Conservation (phyloP, 2,113 vertebrate species). For the Megaptera novaeangliae region DNA sequence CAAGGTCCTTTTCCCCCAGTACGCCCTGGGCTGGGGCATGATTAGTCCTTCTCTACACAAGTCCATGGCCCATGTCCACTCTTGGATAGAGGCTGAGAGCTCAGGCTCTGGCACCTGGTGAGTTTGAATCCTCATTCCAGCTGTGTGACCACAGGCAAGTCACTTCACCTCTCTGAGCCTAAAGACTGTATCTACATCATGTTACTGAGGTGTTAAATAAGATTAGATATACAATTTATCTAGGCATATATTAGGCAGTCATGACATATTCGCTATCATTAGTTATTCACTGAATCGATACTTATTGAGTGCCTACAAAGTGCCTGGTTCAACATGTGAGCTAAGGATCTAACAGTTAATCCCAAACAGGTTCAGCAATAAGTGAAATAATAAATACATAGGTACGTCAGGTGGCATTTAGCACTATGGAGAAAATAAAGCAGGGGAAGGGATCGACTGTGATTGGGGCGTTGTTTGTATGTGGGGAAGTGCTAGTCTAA, state of each 20-base stretch:
- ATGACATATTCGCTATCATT: neutral
- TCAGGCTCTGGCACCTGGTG: neutral
- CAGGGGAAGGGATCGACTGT: neutral
- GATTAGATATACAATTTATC: neutral
- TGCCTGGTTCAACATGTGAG: neutral
- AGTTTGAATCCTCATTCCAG: neutral
- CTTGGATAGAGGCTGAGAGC: neutral
- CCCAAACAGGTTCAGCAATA: neutral
- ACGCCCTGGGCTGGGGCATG: neutral
- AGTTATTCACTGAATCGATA: neutral
- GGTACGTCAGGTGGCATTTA: neutral
- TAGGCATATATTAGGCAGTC: neutral
- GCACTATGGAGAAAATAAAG: neutral
- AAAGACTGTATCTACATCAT: neutral
- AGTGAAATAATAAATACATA: neutral
- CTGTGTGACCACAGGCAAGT: neutral
- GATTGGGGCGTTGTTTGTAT: rapidly evolving
- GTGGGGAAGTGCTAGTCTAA: no score
- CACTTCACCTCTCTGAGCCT: neutral
- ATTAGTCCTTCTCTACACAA: neutral
- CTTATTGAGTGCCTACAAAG: neutral
- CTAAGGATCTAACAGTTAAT: neutral
- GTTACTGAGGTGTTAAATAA: neutral
- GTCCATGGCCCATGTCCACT: neutral
- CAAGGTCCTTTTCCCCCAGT: neutral